Conservation (phyloP, 2,113 vertebrate genomes). For the Cheirogaleus medius region DNA sequence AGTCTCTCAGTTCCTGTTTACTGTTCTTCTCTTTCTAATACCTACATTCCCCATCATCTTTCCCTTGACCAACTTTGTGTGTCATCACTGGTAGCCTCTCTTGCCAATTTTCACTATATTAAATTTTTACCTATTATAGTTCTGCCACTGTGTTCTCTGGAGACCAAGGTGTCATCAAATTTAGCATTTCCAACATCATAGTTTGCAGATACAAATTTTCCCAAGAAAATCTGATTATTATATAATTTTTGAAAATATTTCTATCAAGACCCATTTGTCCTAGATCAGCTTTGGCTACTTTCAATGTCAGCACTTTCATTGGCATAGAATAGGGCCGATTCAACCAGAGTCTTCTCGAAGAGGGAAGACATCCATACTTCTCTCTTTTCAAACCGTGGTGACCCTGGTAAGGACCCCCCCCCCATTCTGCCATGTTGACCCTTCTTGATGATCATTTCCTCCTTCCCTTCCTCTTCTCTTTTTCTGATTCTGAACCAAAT, state of each 20-base stretch:
- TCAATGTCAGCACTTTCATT: too few species aligned
- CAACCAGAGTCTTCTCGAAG: not conserved
- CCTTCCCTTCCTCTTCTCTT: not conserved
- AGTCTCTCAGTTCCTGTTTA: too few species aligned
- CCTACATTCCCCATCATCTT: not conserved
- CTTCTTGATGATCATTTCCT: not conserved
- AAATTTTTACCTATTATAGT: not conserved
- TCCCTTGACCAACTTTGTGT: not conserved
- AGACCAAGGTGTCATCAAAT: not conserved
- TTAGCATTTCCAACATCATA: not conserved
- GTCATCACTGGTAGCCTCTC: not conserved
- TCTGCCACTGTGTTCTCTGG: not conserved
- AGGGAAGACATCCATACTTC: accelerated
- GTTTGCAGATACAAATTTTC: not conserved
- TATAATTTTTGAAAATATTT: not conserved
- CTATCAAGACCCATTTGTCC: not conserved
- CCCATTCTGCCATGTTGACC: not conserved
- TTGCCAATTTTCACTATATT: not conserved
- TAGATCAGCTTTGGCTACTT: not conserved
- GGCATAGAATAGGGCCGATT: not conserved
- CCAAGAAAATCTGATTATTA: not conserved
- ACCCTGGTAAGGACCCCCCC: too few species aligned
- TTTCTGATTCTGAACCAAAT: not conserved
- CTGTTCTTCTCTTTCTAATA: too few species aligned
- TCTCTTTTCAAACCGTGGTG: not conserved